Base-by-base conservation (phyloP, 2,888 invertebrate genomes). In the Anorthoa munda region DNA sequence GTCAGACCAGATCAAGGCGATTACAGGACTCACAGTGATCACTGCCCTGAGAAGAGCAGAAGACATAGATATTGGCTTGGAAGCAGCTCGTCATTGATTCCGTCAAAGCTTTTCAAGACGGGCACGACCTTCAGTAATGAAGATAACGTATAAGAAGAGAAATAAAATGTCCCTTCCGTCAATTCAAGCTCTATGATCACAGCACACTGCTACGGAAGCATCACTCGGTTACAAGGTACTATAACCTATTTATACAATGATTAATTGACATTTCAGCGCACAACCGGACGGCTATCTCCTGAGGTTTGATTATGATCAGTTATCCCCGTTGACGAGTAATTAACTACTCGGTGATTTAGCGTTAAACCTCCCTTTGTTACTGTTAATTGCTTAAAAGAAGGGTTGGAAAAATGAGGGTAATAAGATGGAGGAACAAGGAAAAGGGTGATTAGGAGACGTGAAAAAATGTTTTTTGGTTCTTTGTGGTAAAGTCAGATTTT, bases 181-280 rank as follows among this genome's bases (percentile, higher is more conserved):
- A n/a, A 46, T 3, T 53, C 26, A 39, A 75, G 1, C 2, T 81
- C 85, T 80, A 77, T 82, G 86, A 77, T 80, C 80, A 59, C 69
- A 73, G 84, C 86, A 87, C 81, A 85, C 84, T 83, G 87, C 87
- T 88, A 87, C 85, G 77, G 75, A 81, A 75, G 69, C 81, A 73
- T 75, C 78, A 58, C 74, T 76, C 71, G 69, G 86, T 86, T 70
- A 86, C 86, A 83, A 85, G 77, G 82, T 82, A 89, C 86, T 86
- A 86, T 87, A 90, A 88, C 84, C 87, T 87, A 88, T 89, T 90
- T 86, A 83, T 66, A 68, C 72, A 46, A 88, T 92, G 91, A 92
- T 93, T 90, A 91, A 93, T 93, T 88, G 89, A 86, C 87, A 83
- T 88, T 86, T 88, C 89, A 83, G 81, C 81, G 63, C 39, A 66